Evolutionary conservation across 1,140 invertebrate species (phyloP), one percentile per base, ranked within the genome.

Genomic region (Nilaparvata lugens): DNA sequence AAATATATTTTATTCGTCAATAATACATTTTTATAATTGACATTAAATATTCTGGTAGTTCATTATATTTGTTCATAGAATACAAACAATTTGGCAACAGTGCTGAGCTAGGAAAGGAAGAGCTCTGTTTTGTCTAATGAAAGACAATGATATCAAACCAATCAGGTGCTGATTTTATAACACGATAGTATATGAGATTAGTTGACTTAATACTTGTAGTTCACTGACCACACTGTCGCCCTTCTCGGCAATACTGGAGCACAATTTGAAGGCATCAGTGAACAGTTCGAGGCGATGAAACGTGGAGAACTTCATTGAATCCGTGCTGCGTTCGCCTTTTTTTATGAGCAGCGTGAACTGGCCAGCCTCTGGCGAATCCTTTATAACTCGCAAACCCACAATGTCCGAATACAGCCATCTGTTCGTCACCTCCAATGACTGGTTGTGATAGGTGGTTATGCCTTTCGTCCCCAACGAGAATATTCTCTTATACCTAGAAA

Each of bases 371-470:
- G 64, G 25, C 60, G 52, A 42, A 5, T 7, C 23, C 9, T 48
- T 48, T 18, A 62, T 23, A 45, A 89, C 86, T 19, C 83, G 79
- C 23, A 93, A 79, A 54, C 79, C 86, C 61, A 92, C 81, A 61
- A 94, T 83, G 75, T 95, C 91, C 45, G 81, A 80, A 71, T 93
- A 94, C 24, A 84, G 76, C 91, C 91, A 95, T 75, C 92, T 88
- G 77, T 99, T 99, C 42, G 97, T 99, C n/a, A 91, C 81, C 73
- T 98, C 96, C 70, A 97, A 79, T 64, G 84, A 89, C 64, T 83
- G 85, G 2, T 95, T 95, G 75, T 98, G 97, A 73, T 98, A 98
- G 14, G 97, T 99, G 42, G 95, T 94, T 62, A 99, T 92, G 28
- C 94, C 95, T 74, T 86, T 81, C 31, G 91, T 92, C 40, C 95